A percentile compares a stretch with the other conserved stretches of the same genome.
phyloP scores from a whole-genome alignment of 2,113 vertebrate genomes.

The Saccopteryx leptura region DNA sequence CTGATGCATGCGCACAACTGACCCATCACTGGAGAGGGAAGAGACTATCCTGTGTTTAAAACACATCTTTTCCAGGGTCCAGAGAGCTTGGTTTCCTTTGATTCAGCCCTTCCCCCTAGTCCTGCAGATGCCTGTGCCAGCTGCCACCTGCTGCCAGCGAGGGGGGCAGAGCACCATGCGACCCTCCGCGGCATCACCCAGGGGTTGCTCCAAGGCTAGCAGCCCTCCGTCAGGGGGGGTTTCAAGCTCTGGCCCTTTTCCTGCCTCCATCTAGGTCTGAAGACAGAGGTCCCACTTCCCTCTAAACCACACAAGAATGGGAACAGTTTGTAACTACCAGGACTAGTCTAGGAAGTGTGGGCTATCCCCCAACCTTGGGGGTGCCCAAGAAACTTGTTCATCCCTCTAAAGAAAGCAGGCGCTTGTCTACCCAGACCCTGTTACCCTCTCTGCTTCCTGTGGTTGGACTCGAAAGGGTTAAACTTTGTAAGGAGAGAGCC shows the following conservation, averaged over 20 bases:
- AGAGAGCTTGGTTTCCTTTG: not conserved
- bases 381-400: not conserved
- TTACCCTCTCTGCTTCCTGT: not conserved
- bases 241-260: not conserved
- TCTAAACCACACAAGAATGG: not conserved
- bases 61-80: not conserved
- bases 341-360: not conserved
- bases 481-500: conserved; percentile 16
- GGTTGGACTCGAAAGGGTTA: conserved; percentile 72
- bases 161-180: not conserved
- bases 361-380: not conserved
- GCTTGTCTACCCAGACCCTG: not conserved
- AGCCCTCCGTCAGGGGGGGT: not conserved
- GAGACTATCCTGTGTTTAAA: not conserved
- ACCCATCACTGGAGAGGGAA: not conserved
- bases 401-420: not conserved
- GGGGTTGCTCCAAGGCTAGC: not conserved
- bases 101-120: not conserved
- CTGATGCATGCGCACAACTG: not conserved
- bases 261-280: not conserved
- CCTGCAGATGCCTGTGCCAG: not conserved
- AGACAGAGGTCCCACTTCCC: not conserved
- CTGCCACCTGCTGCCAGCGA: not conserved
- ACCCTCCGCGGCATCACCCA: not conserved
- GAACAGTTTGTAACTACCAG: too few relatives aligned